These are phyloP conservation scores for Xanthorhoe spadicearia DNA, from an alignment of 2,888 invertebrate genomes.

Conservation along the genomic window DNA sequence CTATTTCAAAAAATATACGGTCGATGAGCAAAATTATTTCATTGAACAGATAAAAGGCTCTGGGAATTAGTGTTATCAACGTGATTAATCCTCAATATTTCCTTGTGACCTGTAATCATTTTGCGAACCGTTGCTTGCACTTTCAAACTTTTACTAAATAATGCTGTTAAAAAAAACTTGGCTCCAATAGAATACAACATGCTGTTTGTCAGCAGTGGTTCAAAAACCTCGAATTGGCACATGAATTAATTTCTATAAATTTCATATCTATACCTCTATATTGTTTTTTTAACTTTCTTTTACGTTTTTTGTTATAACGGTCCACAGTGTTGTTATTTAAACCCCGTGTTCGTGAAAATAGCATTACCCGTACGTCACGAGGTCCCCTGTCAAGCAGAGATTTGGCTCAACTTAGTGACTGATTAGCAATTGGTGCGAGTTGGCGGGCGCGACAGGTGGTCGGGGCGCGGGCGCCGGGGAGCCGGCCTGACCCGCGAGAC, in stretches of 20 bases:
- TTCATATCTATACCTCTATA: not conserved
- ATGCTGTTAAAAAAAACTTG: not conserved
- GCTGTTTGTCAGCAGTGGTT: not conserved
- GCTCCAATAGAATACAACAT: not conserved
- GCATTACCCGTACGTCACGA: constrained; percentile 65
- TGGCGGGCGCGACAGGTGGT: constrained; percentile 80
- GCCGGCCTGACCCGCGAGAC: constrained; percentile 70
- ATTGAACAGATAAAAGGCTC: constrained; percentile 61
- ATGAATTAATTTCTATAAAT: not conserved
- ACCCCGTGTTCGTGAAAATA: constrained; percentile 77
- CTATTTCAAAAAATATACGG: constrained; percentile 75
- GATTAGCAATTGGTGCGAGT: constrained; percentile 80
- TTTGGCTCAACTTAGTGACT: constrained; percentile 82
- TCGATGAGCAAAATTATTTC: constrained; percentile 74
- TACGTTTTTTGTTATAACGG: too few relatives aligned
- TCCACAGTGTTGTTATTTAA: constrained; percentile 36
- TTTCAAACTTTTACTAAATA: constrained; percentile 24
- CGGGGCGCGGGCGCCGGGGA: constrained; percentile 62
- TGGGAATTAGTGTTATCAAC: constrained; percentile 67
- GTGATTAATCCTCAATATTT: constrained; percentile 38
- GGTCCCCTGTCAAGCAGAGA: constrained; percentile 74
- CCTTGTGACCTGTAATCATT: constrained; percentile 23
- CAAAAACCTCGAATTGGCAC: not conserved
- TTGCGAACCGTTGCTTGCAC: constrained; percentile 1
- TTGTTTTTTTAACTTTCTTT: not conserved